Evolutionary conservation across 2,797 vertebrate genomes (phyloP).

Genomic region (Microchirus variegatus): DNA sequence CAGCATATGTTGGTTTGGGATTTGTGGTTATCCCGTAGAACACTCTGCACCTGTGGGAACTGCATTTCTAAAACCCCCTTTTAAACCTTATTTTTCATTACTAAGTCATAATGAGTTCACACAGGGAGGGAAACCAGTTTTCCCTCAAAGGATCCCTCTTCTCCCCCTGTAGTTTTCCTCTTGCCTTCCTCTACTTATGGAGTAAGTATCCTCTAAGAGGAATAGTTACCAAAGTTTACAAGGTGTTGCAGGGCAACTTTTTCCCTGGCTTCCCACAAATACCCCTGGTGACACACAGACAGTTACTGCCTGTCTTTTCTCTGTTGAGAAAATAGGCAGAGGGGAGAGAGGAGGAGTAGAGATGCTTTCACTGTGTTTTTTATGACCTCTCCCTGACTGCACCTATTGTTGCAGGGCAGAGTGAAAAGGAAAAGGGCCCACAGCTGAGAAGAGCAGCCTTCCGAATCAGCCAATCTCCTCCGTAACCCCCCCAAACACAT

Average conservation of each 20-base stretch:
- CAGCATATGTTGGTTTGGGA: neutral
- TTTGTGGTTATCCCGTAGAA: conserved; percentile 2
- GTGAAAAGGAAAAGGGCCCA: conserved; percentile 77
- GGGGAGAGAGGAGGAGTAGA: conserved; percentile 79
- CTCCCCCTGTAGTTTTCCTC: conserved; percentile 13
- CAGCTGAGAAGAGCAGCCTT: conserved; percentile 74
- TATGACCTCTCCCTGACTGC: conserved; percentile 82
- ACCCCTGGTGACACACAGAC: conserved; percentile 76
- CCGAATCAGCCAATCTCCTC: conserved; percentile 60
- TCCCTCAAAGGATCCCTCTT: neutral
- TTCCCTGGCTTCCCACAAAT: conserved; percentile 73
- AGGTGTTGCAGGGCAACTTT: conserved; percentile 70
- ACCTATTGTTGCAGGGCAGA: conserved; percentile 75
- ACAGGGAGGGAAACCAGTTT: neutral
- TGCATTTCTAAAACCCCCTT: conserved; percentile 1
- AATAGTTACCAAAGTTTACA: conserved; percentile 54
- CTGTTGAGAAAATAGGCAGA: conserved; percentile 75
- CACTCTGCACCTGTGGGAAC: conserved; percentile 8
- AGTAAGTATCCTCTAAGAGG: conserved; percentile 27
- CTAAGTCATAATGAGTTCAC: no score
- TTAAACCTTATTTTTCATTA: conserved; percentile 26
- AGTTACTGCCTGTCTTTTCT: conserved; percentile 80
- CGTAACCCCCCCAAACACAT: conserved; percentile 23
- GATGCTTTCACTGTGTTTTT: conserved; percentile 82
- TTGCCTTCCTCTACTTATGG: conserved; percentile 17